Percentiles rank a stretch among this genome's conserved stretches.
phyloP scores from a whole-genome alignment of 1,140 invertebrate species.

The Lepidostoma basale region DNA sequence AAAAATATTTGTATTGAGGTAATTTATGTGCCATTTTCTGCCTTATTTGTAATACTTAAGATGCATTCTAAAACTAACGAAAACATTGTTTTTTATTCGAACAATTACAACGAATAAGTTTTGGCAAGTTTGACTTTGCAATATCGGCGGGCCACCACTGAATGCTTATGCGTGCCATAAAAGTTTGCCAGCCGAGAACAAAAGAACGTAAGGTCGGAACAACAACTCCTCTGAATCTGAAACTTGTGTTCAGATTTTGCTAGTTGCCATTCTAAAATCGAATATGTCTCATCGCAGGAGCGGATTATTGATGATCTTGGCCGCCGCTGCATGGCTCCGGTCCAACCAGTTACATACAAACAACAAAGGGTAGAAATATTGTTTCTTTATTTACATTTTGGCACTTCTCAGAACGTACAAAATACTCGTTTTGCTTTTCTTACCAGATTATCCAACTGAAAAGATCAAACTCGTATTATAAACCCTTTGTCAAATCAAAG shows the following conservation, averaged over 20 bases:
- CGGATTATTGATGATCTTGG: conserved; percentile 17
- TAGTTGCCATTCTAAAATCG: conserved; percentile 11
- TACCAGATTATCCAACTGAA: no score
- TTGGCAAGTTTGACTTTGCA: no score
- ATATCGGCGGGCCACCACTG: no score
- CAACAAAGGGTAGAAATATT: conserved; percentile 1
- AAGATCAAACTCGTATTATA: no score
- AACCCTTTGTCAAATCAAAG: no score
- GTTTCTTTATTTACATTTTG: conserved; percentile 20
- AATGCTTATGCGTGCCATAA: not conserved
- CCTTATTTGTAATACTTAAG: no score
- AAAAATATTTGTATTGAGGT: no score
- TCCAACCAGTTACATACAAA: not conserved
- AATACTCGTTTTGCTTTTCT: not conserved
- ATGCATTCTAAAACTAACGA: no score
- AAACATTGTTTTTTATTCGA: no score
- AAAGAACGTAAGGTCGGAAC: not conserved
- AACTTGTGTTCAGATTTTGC: not conserved
- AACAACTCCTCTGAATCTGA: not conserved
- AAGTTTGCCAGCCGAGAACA: not conserved
- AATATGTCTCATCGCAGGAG: not conserved
- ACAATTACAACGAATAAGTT: no score
- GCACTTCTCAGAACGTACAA: not conserved
- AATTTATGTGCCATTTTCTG: no score
- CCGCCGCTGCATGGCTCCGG: not conserved